These are phyloP conservation scores for Dynastes hyllus DNA, from an alignment of 2,888 invertebrate genomes.

Conservation along the genomic window DNA sequence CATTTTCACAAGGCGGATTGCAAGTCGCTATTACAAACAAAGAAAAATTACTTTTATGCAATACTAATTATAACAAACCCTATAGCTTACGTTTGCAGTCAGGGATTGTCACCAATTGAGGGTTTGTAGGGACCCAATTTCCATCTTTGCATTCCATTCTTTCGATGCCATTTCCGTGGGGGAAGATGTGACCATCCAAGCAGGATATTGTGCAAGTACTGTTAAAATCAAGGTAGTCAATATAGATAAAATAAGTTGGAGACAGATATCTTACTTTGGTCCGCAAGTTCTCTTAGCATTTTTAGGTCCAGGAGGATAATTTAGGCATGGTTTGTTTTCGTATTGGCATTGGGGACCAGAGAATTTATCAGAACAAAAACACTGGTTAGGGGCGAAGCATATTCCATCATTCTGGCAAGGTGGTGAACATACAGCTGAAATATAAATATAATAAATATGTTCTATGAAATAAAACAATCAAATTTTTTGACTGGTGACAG, in stretches of 20 bases:
- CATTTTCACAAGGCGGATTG: slow-evolving; percentile 84
- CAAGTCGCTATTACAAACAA: slow-evolving; percentile 74
- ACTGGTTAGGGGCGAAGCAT: slow-evolving; percentile 83
- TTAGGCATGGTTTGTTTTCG: slow-evolving; percentile 82
- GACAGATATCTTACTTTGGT: slow-evolving; percentile 74
- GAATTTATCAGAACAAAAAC: slow-evolving; percentile 83
- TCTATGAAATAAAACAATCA: background rate
- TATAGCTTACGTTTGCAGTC: slow-evolving; percentile 80
- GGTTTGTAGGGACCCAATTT: slow-evolving; percentile 80
- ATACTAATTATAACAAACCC: slow-evolving; percentile 4
- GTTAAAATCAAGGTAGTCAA: background rate
- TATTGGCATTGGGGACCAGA: slow-evolving; percentile 84
- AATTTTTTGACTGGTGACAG: slow-evolving; percentile 18
- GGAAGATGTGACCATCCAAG: slow-evolving; percentile 79
- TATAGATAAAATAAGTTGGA: slow-evolving; percentile 54
- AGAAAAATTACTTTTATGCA: background rate
- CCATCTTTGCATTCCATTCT: slow-evolving; percentile 82
- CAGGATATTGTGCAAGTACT: slow-evolving; percentile 82
- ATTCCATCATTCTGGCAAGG: slow-evolving; percentile 87
- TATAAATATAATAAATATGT: background rate
- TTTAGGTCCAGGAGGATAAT: slow-evolving; percentile 77
- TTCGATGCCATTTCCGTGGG: slow-evolving; percentile 80
- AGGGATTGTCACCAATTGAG: slow-evolving; percentile 77
- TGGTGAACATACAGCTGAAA: slow-evolving; percentile 82
- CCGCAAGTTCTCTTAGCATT: slow-evolving; percentile 79